Evolutionary conservation across 2,113 vertebrate species (phyloP).

Genomic region (Sinocyclocheilus anshuiensis): DNA sequence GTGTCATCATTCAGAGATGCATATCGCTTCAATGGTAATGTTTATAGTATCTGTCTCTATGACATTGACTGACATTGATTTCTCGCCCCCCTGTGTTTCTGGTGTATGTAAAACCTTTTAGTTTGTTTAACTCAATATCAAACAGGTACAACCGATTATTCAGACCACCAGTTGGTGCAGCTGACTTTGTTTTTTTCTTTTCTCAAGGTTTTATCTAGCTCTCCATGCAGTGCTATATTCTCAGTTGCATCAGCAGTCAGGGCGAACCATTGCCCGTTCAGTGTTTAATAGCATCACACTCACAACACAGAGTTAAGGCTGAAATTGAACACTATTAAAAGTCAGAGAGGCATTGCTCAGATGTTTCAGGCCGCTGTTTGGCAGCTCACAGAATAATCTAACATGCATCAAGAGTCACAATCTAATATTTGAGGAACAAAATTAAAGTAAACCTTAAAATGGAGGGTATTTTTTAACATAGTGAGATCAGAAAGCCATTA

Average conservation of each 20-base stretch:
- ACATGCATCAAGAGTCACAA: conserved; percentile 62
- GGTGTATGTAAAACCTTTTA: conserved; percentile 48
- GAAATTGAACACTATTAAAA: conserved; percentile 74
- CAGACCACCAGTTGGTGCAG: conserved; percentile 49
- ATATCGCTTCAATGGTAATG: conserved; percentile 57
- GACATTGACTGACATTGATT: conserved; percentile 74
- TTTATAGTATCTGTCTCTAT: conserved; percentile 68
- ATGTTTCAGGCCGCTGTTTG: conserved; percentile 66
- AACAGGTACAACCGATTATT: conserved; percentile 39
- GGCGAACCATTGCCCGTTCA: conserved; percentile 49
- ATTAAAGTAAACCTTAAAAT: conserved; percentile 63
- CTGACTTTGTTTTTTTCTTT: not conserved
- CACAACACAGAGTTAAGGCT: conserved; percentile 65
- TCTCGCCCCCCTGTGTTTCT: conserved; percentile 53
- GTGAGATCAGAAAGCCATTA: conserved; percentile 21
- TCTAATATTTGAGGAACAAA: conserved; percentile 59
- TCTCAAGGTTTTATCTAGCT: not conserved
- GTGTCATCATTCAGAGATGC: conserved; percentile 60
- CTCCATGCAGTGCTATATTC: not conserved
- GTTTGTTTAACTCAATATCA: conserved; percentile 25
- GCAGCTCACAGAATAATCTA: conserved; percentile 71
- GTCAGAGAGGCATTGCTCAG: conserved; percentile 70
- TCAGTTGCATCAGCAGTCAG: conserved; percentile 38
- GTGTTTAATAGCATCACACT: conserved; percentile 52
- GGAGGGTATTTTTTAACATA: conserved; percentile 58